Evolutionary conservation across 2,113 vertebrate species (phyloP), one percentile per base, ranked within the genome.

Genomic region (Ictalurus punctatus): DNA sequence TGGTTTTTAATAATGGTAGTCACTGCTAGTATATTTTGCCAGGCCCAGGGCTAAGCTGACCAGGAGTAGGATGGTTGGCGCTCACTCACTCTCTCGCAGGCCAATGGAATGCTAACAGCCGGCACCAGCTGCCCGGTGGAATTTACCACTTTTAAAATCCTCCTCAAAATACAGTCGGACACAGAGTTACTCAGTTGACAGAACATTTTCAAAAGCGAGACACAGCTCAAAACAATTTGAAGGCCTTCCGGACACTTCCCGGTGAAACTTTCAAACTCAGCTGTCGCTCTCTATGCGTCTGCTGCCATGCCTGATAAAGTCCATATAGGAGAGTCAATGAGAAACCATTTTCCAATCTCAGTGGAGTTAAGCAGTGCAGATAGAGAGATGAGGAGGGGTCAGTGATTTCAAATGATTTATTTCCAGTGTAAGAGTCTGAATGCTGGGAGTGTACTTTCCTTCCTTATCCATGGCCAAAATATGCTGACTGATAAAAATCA

Each of bases 111-210:
- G 91, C 92, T 89, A 96, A 93, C 92, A 94, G 95, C 95, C 91
- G 93, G 93, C 94, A 95, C 91, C 95, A 94, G 94, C 95, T 96
- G 94, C 87, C 90, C 76, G n/a, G 83, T 93, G 94, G 94, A 95
- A 95, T 95, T 93, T 93, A 93, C 89, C 92, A 93, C 93, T 95
- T 95, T 94, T 93, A 94, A 93, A 93, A 93, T 93, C 90, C 91
- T 92, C 90, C 92, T 89, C 90, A 89, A 89, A 91, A 91, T 78
- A 54, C 79, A 83, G 85, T 54, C 48, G 27, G 59, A 71, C 69
- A 23, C 84, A 83, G 84, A 87, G 40, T 86, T 86, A 90, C 65
- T 88, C 30, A 48, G 34, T 61, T 85, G 44, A 54, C 85, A 78
- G 85, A 87, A 40, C 48, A 90, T 89, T 90, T 89, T 88, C 87